Conservation (phyloP, 2,113 vertebrate genomes). For the Prietella phreatophila region DNA sequence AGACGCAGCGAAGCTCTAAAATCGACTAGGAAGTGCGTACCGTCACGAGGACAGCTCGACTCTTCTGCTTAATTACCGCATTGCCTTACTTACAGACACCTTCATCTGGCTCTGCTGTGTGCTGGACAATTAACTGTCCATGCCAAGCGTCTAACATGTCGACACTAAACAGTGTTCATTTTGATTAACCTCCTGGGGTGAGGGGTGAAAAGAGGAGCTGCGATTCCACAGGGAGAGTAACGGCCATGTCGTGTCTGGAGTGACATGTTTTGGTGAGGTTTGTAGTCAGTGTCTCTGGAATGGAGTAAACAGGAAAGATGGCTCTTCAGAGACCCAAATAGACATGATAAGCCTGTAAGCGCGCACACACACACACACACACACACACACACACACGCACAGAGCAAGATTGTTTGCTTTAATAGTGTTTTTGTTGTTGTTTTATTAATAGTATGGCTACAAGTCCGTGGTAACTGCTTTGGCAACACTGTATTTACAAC, state of each 20-base stretch:
- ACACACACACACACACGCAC: too few species aligned
- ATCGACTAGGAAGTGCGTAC: neutral
- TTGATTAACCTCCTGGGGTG: slow-evolving; percentile 5
- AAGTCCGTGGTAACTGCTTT: neutral
- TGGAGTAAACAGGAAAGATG: slow-evolving; percentile 56
- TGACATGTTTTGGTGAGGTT: slow-evolving; percentile 41
- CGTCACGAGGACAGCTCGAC: neutral
- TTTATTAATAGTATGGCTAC: neutral
- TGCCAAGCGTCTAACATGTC: slow-evolving; percentile 2
- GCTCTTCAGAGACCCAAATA: slow-evolving; percentile 31
- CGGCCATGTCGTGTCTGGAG: neutral
- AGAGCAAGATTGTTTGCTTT: neutral
- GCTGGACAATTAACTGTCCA: slow-evolving; percentile 5
- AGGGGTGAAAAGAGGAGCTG: neutral
- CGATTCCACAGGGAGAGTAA: neutral
- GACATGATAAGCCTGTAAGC: slow-evolving; percentile 37
- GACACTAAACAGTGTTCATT: neutral
- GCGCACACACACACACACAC: too few species aligned
- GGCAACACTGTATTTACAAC: neutral
- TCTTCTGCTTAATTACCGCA: neutral
- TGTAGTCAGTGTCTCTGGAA: slow-evolving; percentile 20
- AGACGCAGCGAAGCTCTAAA: neutral
- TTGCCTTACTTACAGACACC: neutral
- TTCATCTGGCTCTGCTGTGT: neutral
- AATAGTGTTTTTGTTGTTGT: neutral